Base-by-base conservation (phyloP, 2,888 invertebrate species). In the Brachynemurus nebulosus region DNA sequence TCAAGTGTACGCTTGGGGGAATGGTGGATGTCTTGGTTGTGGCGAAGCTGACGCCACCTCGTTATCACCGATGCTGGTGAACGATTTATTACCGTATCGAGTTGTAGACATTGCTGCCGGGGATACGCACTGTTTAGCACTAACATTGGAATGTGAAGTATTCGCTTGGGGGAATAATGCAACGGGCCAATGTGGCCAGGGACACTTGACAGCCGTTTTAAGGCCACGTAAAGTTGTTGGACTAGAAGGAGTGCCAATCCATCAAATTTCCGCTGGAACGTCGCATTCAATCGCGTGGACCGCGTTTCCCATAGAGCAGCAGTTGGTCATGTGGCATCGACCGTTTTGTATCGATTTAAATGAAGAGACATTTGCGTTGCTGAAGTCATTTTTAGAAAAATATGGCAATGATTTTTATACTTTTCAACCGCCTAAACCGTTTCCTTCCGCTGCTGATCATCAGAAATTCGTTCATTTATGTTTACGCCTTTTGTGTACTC, bases 211-310 rank as follows among this genome's bases (percentile, higher is more conserved):
- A 47, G 75, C 75, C 3, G 63, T 77, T 4, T 65, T 69, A 2
- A 59, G 70, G 40, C 77, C 77, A 2, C 60, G 66, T 35, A 70
- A 70, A 55, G 74, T 77, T 1, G 56, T 69, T 19, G 72, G 72
- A 2, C 54, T 77, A 16, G 70, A 69, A 18, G 70, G 70, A 1
- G 62, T 70, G 2, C 60, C 62, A 35, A 65, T 77, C 33, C 63
- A 72, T 50, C 76, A 76, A 57, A 73, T 78, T 41, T 76, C 76
- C 43, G 76, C 77, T 27, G 77, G 62, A n/a, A 76, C 76, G 1
- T 73, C 74, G 0, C 77, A 78, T 58, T 74, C 74, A 36, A 60
- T 76, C 19, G 75, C 74, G 2, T 76, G 75, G 73, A 77, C 76
- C 1, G 62, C 68, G 2, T 51, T 63, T 14, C 69, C 70, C 1